Evolutionary conservation across 2,113 vertebrate species (phyloP), one percentile per base, ranked within the genome.

Genomic region (Daubentonia madagascariensis): DNA sequence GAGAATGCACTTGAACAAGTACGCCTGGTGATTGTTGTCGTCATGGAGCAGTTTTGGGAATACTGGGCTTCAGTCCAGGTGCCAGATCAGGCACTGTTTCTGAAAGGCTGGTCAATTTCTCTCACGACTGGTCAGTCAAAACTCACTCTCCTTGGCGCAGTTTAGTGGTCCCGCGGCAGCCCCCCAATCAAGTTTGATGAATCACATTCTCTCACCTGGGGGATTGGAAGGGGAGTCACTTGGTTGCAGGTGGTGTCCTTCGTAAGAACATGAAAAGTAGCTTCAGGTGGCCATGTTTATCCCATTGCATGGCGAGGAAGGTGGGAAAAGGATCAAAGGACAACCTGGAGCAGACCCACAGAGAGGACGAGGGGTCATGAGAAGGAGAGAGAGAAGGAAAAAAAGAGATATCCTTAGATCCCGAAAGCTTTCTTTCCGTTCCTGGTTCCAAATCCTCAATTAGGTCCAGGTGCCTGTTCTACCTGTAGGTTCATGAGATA

Each of bases 271-370:
- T 22, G 37, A 20, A 37, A 52, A 63, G 48, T 23, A 45, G 37
- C 28, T 76, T 57, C 32, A 61, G 23, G 57, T 63, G 48, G 57
- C 43, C 8, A 2, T 35, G 9, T 43, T 80, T 72, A 14, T 25
- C 32, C 32, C 35, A 6, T 20, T 16, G 7, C 35, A 25, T 16
- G 48, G 37, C 4, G 11, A 63, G 85, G 45, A 85, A 32, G 22
- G 6, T 13, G 52, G 94, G 61, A 93, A 91, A 76, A 85, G 91
- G 96, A 97, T 25, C 1, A 63, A 63, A 22, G 20, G 23, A 59
- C 28, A 63, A 11, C 59, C 61, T 63, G 28, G 25, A 11, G 25
- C 61, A 63, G 61, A 63, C 61, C 61, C 11, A 63, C 61, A 63
- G 25, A 30, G 11, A 63, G 59, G 25, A 63, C 25, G 11, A 30